Percentiles rank a stretch among this genome's conserved stretches.
Evolutionary conservation across 1,140 invertebrate genomes (phyloP).

Genomic region (Drosophila guanche): DNA sequence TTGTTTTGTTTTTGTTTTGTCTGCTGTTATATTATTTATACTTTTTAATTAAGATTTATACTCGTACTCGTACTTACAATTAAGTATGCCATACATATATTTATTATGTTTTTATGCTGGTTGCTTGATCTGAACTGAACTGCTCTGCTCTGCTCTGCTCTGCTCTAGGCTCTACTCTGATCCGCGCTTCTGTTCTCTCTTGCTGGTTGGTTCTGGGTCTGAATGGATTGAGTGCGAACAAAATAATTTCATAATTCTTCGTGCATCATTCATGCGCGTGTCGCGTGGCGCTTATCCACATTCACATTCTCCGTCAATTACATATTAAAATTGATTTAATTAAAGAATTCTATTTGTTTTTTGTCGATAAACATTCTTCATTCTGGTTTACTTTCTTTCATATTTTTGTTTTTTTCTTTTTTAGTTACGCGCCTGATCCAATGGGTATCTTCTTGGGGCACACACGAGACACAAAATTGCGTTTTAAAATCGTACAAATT

Average conservation of each 20-base stretch:
- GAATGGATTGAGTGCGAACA: conserved; percentile 50
- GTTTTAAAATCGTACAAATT: conserved; percentile 64
- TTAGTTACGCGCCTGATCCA: conserved; percentile 21
- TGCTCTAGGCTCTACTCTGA: no score
- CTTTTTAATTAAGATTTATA: conserved; percentile 74
- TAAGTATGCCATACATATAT: conserved; percentile 59
- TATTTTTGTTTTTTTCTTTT: conserved; percentile 21
- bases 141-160: conserved; percentile 7
- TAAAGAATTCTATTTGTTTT: conserved; percentile 56
- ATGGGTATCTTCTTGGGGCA: conserved; percentile 10
- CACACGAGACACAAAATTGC: conserved; percentile 29
- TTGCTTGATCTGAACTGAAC: conserved; percentile 33
- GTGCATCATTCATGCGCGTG: neutral
- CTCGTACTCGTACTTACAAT: conserved; percentile 53
- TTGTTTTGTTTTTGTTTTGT: conserved; percentile 49
- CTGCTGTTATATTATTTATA: conserved; percentile 50
- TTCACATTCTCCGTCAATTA: conserved; percentile 49
- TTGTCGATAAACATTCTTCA: conserved; percentile 52
- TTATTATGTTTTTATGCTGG: conserved; percentile 20
- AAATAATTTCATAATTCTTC: conserved; percentile 43
- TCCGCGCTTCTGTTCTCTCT: conserved; percentile 22
- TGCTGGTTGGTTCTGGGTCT: conserved; percentile 23
- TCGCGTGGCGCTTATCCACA: neutral
- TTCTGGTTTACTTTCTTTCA: conserved; percentile 4
- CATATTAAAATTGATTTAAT: conserved; percentile 70